phyloP scores from a whole-genome alignment of 1,140 invertebrate species.

The Nasonia giraulti region DNA sequence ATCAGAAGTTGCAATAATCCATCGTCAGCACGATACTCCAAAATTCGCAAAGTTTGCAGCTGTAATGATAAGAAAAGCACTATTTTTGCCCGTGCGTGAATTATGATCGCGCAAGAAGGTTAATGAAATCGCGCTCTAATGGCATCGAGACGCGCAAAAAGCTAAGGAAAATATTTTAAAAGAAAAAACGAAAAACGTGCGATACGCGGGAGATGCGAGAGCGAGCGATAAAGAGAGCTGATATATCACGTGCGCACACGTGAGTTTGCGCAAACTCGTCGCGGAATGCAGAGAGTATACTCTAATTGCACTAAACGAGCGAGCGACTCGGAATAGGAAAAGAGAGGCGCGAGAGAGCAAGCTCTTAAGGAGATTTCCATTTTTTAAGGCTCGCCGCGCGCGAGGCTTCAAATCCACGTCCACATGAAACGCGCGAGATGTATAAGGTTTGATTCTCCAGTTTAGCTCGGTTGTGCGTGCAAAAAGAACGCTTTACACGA shows the following conservation, averaged over 20 bases:
- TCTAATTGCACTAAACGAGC: slow-evolving; percentile 45
- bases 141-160: not conserved
- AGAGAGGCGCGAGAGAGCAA: not conserved
- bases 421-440: not conserved
- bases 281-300: slow-evolving; percentile 21
- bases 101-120: too few relatives aligned
- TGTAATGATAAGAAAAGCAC: too few relatives aligned
- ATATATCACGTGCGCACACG: slow-evolving; percentile 34
- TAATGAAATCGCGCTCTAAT: too few relatives aligned
- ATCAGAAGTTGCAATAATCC: too few relatives aligned
- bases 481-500: too few relatives aligned
- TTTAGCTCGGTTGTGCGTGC: not conserved
- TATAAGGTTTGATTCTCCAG: slow-evolving; percentile 5
- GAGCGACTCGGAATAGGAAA: slow-evolving; percentile 19
- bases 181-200: not conserved
- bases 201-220: not conserved
- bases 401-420: too few relatives aligned
- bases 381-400: too few relatives aligned
- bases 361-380: slow-evolving; percentile 8
- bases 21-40: too few relatives aligned
- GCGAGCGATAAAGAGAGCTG: not conserved
- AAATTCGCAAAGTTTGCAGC: too few relatives aligned
- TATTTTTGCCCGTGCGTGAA: too few relatives aligned
- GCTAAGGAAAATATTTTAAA: not conserved
- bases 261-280: slow-evolving; percentile 38